These are phyloP conservation scores for Myotis findleyi DNA, from an alignment of 2,797 vertebrate species.

Conservation along the genomic window DNA sequence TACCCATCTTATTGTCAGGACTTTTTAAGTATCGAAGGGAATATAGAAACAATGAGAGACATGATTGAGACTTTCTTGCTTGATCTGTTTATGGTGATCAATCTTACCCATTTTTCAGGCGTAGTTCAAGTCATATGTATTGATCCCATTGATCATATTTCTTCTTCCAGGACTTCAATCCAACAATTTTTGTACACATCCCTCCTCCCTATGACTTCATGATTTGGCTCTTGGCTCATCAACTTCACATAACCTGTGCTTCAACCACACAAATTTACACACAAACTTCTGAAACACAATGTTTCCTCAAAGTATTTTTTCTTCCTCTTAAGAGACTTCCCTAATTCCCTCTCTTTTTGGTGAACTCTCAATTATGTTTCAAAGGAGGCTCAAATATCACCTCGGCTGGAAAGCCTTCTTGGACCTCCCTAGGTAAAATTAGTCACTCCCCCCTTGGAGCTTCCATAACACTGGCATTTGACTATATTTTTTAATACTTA, in stretches of 20 bases:
- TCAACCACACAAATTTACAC: background rate
- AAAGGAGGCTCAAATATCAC: background rate
- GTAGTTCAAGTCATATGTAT: background rate
- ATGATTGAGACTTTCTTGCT: background rate
- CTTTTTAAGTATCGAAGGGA: background rate
- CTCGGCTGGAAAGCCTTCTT: background rate
- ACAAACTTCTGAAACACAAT: background rate
- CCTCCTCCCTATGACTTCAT: background rate
- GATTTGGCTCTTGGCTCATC: background rate
- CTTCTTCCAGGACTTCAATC: background rate
- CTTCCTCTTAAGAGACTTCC: background rate
- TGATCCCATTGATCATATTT: background rate
- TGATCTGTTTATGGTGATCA: background rate
- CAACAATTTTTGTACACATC: background rate
- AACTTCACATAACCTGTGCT: background rate
- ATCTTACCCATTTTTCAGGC: background rate
- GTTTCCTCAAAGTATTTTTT: background rate
- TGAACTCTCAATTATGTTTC: constrained; percentile 25
- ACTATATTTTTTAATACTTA: background rate
- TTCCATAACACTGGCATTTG: background rate
- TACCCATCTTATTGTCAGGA: background rate
- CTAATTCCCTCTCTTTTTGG: background rate
- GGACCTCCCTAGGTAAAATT: constrained; percentile 19
- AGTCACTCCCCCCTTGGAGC: background rate
- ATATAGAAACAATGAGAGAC: background rate